Evolutionary conservation across 2,113 vertebrate species (phyloP), one percentile per base, ranked within the genome.

Genomic region (Thalassoma bifasciatum): DNA sequence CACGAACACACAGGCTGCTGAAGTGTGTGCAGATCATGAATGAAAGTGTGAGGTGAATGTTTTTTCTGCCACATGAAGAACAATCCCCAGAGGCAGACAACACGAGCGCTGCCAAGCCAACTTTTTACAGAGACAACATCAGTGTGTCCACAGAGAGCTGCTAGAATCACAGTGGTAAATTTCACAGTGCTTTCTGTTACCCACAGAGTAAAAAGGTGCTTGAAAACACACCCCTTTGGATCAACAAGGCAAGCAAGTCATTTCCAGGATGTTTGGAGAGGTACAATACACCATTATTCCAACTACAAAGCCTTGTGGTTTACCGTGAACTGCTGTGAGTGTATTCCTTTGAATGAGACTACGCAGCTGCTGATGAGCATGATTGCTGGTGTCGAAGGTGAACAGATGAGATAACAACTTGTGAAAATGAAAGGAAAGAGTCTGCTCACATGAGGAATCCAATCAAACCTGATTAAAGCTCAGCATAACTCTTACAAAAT

Each of bases 101-200:
- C 26, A 30, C 26, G 14, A 58, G 36, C 61, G 36, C 62, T 16
- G 50, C 63, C 57, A 63, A 44, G 21, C 22, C 40, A 7, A 26
- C 47, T 61, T 64, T 67, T 66, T 36, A 47, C 51, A 63, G 46
- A 66, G 44, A 59, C 34, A 17, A 57, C 73, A 65, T 50, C 52
- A 50, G 44, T 66, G 78, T 9, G 51, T 74, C 79, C 67, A 66
- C 81, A 54, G 66, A 81, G 66, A 57, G 49, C 46, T 36, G 75
- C 60, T 19, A 64, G 56, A 71, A 61, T 70, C 74, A 81, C 67
- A 64, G 56, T 26, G 59, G 42, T 53, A 67, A 52, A 58, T 74
- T 67, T 67, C 67, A 62, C 58, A 58, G 40, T 24, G 53, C 49
- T 57, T 46, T 44, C 47, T 36, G 26, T 47, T 47, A 24, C 40